Base-by-base conservation (phyloP, 2,888 invertebrate species). In the Caenorhabditis macrosperma region DNA sequence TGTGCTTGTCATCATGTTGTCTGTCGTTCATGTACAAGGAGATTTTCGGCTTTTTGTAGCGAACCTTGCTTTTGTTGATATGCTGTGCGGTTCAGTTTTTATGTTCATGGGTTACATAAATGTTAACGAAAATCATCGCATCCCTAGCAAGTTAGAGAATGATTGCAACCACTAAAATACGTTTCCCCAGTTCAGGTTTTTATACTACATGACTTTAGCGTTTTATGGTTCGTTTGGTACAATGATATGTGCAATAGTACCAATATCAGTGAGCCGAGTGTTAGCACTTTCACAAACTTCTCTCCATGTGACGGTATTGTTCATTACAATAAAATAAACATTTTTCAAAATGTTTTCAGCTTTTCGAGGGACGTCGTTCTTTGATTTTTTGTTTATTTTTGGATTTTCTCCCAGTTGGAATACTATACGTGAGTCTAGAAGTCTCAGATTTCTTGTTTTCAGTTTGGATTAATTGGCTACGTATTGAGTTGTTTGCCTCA, bases 151-250 rank as follows among this genome's bases (percentile, higher is more conserved):
- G 69, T 82, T 28, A 61, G 82, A n/a, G n/a, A n/a, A 67, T 46
- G 22, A 54, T 7, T 17, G 9, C 4, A 38, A 22, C 44, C 22
- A 57, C 17, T 55, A 46, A n/a, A 46, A 17, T 9, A 7, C 7
- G 46, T 24, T 46, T 67, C 20, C 35, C 12, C 20, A 17, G 3
- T 67, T 44, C 46, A 69, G 67, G 57, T 59, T 75, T 57, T 22
- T 77, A 12, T 82, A 68, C 30, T 86, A 86, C 55, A 82, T 84
- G 55, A 86, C 85, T 2, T 68, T 88, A 24, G 86, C 87, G 3
- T 88, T 87, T 75, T 88, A 88, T 69, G 88, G 88, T n/a, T 86
- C 86, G 1, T 88, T 88, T 67, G 88, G 88, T 9, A 81, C 85
- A 12, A 86, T 88, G 86, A 84, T 88, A 9, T 88, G 85, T 54